Percentiles rank a stretch among this genome's conserved stretches.
phyloP scores from a whole-genome alignment of 2,888 invertebrate species.

The Periphyllus acericola region DNA sequence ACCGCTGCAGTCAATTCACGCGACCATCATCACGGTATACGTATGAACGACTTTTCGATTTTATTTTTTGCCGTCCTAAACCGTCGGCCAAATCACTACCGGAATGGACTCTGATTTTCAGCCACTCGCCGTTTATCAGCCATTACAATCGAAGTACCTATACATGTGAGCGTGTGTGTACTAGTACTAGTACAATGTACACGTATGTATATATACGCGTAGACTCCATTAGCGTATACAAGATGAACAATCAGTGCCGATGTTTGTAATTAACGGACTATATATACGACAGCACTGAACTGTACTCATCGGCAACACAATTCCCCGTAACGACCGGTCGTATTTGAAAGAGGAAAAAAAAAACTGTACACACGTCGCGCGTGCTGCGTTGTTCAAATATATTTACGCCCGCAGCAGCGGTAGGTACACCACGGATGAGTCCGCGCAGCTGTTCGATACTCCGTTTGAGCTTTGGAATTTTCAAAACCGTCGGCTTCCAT shows the following conservation, averaged over 20 bases:
- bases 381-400: neutral
- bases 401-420: too few species aligned
- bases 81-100: neutral
- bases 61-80: neutral
- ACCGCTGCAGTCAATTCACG: neutral
- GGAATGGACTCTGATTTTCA: neutral
- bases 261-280: constrained; percentile 39
- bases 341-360: constrained; percentile 4
- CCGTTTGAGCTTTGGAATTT: neutral
- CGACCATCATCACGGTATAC: neutral
- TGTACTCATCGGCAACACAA: constrained; percentile 6
- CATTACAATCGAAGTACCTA: neutral
- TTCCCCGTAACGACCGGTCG: constrained; percentile 24
- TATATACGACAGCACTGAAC: constrained; percentile 8
- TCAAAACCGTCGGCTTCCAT: neutral
- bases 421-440: neutral
- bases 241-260: constrained; percentile 30
- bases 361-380: neutral
- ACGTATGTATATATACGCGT: neutral
- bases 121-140: neutral
- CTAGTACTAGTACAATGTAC: neutral
- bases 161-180: neutral
- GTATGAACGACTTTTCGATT: neutral
- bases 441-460: neutral
- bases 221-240: constrained; percentile 31